Percentiles rank a stretch among this genome's conserved stretches.
Evolutionary conservation across 2,113 vertebrate genomes (phyloP).

Genomic region (Garra rufa): DNA sequence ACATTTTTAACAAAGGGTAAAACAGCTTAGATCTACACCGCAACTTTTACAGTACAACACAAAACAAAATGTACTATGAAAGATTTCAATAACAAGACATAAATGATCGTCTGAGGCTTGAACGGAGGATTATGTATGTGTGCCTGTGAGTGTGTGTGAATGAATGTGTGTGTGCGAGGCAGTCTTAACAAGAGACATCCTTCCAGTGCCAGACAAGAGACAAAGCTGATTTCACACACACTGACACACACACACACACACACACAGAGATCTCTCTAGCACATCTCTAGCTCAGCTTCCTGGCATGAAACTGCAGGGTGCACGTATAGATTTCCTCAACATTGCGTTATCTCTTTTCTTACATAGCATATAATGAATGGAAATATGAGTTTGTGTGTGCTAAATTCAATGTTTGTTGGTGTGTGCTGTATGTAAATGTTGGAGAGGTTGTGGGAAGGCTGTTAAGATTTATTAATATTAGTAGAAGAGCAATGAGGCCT

Average conservation of each 20-base stretch:
- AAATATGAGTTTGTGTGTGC: not conserved
- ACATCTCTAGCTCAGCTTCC: slow-evolving; percentile 10
- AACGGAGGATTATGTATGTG: not conserved
- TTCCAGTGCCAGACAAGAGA: slow-evolving; percentile 22
- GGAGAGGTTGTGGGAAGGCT: not conserved
- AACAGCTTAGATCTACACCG: not conserved
- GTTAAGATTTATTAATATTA: slow-evolving; percentile 14
- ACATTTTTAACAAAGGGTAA: not conserved
- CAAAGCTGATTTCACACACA: slow-evolving; percentile 50
- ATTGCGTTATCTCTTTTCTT: not conserved
- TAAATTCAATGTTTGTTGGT: not conserved
- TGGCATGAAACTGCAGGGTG: not conserved
- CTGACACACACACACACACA: slow-evolving; percentile 27
- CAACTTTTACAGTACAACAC: not conserved
- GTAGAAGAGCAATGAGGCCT: slow-evolving; percentile 22
- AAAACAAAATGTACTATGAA: not conserved
- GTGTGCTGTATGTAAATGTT: not conserved
- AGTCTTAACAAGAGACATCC: slow-evolving; percentile 18
- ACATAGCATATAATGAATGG: not conserved
- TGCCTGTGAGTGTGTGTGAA: not conserved
- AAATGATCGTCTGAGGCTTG: not conserved
- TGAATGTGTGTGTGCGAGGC: not conserved
- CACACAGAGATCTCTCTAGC: slow-evolving; percentile 39
- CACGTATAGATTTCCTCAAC: not conserved
- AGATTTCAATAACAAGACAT: slow-evolving; percentile 4